These are phyloP conservation scores for Ceriagrion tenellum DNA, from an alignment of 2,888 invertebrate genomes.

Conservation along the genomic window DNA sequence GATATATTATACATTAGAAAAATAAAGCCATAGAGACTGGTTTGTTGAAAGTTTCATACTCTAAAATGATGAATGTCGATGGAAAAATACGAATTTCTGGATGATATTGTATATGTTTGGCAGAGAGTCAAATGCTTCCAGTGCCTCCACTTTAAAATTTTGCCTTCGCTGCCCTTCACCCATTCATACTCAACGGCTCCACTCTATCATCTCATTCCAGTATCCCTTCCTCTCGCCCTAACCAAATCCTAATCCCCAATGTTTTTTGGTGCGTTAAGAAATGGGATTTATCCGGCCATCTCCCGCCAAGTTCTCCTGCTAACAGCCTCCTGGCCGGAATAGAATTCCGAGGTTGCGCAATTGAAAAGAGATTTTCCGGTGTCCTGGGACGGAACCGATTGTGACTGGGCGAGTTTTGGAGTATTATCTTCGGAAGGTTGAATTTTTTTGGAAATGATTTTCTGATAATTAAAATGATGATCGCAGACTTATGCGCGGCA, in stretches of 20 bases:
- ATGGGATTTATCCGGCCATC: not conserved
- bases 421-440: no score
- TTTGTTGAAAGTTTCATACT: no score
- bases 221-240: not conserved
- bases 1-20: no score
- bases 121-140: no score
- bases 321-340: not conserved
- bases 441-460: not conserved
- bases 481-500: not conserved
- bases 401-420: not conserved
- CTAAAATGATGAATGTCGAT: no score
- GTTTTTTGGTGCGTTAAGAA: not conserved
- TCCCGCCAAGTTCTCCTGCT: not conserved
- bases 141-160: no score
- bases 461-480: not conserved
- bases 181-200: not conserved
- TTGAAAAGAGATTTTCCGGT: constrained; percentile 13
- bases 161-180: not conserved
- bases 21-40: no score
- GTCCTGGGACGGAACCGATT: not conserved
- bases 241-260: not conserved
- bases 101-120: no score
- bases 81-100: no score
- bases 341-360: not conserved
- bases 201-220: not conserved